Conservation (phyloP, 2,113 vertebrate species). For the Myocastor coypus region DNA sequence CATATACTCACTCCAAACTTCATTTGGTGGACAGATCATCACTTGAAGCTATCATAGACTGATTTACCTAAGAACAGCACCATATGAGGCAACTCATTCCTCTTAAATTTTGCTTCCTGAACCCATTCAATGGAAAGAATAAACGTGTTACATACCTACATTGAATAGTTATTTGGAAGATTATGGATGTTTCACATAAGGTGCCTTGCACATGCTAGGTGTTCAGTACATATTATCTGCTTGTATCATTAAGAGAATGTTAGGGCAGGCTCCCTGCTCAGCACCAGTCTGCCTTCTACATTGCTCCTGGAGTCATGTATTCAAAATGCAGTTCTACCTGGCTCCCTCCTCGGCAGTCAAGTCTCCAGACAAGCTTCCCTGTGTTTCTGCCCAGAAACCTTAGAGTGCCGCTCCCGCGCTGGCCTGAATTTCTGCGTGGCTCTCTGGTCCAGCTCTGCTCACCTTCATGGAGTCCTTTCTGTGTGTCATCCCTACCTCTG, state of each 20-base stretch:
- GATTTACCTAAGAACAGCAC: background rate
- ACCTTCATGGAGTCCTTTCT: background rate
- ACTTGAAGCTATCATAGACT: background rate
- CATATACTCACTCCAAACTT: background rate
- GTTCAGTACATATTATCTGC: background rate
- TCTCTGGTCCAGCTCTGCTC: background rate
- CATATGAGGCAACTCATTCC: background rate
- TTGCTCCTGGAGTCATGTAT: background rate
- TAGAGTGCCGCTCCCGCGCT: background rate
- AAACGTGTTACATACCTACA: background rate
- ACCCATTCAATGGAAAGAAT: background rate
- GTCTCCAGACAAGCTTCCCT: background rate
- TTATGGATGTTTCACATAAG: conserved; percentile 12
- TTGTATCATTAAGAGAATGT: background rate
- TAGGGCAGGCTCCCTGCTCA: background rate
- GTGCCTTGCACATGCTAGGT: background rate
- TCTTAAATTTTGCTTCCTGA: background rate
- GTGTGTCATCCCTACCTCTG: background rate
- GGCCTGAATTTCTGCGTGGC: background rate
- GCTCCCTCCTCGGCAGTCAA: background rate
- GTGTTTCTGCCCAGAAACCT: background rate
- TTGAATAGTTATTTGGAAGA: background rate
- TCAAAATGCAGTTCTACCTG: conserved; percentile 8
- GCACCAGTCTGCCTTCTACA: background rate
- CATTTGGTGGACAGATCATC: background rate